Conservation (phyloP, 2,797 vertebrate species). For the Oryzias sinensis region DNA sequence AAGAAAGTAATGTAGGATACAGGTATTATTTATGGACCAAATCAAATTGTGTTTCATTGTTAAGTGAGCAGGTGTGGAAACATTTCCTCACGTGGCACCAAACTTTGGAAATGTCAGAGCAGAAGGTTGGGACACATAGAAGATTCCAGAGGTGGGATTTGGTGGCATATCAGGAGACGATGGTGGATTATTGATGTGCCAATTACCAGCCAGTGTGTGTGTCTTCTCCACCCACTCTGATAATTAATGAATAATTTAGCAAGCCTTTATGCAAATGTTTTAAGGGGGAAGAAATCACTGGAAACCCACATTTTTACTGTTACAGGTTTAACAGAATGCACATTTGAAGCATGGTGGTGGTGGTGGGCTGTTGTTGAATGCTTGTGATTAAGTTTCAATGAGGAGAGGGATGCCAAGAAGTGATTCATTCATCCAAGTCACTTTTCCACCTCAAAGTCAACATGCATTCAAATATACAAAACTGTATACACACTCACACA, state of each 20-base stretch:
- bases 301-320: slow-evolving; percentile 70
- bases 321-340: slow-evolving; percentile 61
- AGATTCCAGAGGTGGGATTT: slow-evolving; percentile 72
- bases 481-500: slow-evolving; percentile 16
- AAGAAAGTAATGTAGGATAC: neutral
- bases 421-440: slow-evolving; percentile 19
- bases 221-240: slow-evolving; percentile 71
- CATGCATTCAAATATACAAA: slow-evolving; percentile 14
- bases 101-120: slow-evolving; percentile 41
- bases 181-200: slow-evolving; percentile 81
- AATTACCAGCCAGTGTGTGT: slow-evolving; percentile 78
- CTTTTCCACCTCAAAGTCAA: slow-evolving; percentile 12
- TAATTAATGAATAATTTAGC: slow-evolving; percentile 83
- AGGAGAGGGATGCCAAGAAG: slow-evolving; percentile 33
- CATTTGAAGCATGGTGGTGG: slow-evolving; percentile 36
- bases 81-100: slow-evolving; percentile 30
- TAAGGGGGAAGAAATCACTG: slow-evolving; percentile 68
- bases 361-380: slow-evolving; percentile 49
- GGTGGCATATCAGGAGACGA: slow-evolving; percentile 67
- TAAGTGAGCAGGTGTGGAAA: slow-evolving; percentile 52
- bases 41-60: neutral
- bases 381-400: slow-evolving; percentile 35
- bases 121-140: slow-evolving; percentile 69
- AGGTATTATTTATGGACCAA: slow-evolving; percentile 15
- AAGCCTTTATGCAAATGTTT: slow-evolving; percentile 78